phyloP scores from a whole-genome alignment of 2,113 vertebrate species.

The Syngnathoides biaculeatus region DNA sequence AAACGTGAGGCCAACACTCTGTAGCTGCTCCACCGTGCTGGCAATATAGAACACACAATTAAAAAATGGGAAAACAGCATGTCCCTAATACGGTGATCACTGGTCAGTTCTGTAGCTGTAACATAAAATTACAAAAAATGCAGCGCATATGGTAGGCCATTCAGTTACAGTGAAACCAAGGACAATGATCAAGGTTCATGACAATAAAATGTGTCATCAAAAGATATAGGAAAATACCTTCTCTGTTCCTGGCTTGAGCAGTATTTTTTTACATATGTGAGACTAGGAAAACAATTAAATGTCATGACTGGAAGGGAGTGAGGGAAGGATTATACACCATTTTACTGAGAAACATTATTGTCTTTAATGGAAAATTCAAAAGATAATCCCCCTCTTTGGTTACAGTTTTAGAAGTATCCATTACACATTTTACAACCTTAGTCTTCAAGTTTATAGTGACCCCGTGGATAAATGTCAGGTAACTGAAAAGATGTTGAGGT shows the following conservation, averaged over 20 bases:
- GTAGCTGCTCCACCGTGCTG: no score
- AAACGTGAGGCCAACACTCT: no score
- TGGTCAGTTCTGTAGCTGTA: not conserved
- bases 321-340: not conserved
- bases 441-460: slow-evolving; percentile 3
- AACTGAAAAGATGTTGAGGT: not conserved
- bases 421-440: not conserved
- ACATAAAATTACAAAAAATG: not conserved
- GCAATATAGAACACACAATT: no score
- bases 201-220: slow-evolving; percentile 8
- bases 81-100: not conserved
- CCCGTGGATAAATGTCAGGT: not conserved
- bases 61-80: not conserved
- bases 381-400: not conserved
- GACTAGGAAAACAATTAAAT: not conserved
- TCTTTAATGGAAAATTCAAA: not conserved
- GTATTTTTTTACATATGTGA: not conserved
- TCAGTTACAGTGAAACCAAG: not conserved
- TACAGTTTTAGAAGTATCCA: not conserved
- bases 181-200: slow-evolving; percentile 14
- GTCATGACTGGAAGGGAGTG: not conserved
- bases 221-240: not conserved
- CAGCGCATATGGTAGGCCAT: not conserved
- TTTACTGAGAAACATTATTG: not conserved
- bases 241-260: not conserved